Conservation (phyloP, 2,797 vertebrate species). For the Gymnothorax javanicus region DNA sequence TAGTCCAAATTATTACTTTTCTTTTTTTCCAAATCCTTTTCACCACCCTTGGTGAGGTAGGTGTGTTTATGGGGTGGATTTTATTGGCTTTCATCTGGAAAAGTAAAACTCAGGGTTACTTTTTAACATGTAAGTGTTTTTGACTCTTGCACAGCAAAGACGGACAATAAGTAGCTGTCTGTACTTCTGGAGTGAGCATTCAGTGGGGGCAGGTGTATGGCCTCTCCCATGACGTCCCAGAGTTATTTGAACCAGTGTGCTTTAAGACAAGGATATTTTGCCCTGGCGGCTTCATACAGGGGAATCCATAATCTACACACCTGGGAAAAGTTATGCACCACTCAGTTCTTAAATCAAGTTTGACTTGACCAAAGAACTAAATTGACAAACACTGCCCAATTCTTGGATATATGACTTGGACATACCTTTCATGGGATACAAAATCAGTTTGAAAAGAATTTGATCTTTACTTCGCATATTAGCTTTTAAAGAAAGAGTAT, state of each 20-base stretch:
- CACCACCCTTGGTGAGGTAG: background rate
- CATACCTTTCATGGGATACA: too few relatives aligned
- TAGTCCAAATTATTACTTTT: background rate
- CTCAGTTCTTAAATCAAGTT: too few relatives aligned
- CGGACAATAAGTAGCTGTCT: background rate
- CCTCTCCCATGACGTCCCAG: background rate
- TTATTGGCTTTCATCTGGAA: background rate
- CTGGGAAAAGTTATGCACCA: too few relatives aligned
- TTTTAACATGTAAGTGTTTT: background rate
- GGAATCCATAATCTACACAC: background rate
- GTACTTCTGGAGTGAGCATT: background rate
- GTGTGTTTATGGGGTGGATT: background rate
- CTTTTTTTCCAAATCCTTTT: too few relatives aligned
- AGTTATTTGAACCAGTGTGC: background rate
- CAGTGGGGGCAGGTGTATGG: background rate
- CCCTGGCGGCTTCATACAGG: background rate
- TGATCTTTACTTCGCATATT: too few relatives aligned
- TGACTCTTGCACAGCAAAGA: background rate
- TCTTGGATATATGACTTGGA: too few relatives aligned
- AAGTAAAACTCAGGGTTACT: background rate
- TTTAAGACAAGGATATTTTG: background rate
- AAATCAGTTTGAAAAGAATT: too few relatives aligned
- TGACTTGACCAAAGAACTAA: too few relatives aligned
- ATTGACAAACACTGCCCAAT: too few relatives aligned
- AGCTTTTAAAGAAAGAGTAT: too few relatives aligned